phyloP scores from a whole-genome alignment of 2,888 invertebrate species.

The Lycophotia porphyrea region DNA sequence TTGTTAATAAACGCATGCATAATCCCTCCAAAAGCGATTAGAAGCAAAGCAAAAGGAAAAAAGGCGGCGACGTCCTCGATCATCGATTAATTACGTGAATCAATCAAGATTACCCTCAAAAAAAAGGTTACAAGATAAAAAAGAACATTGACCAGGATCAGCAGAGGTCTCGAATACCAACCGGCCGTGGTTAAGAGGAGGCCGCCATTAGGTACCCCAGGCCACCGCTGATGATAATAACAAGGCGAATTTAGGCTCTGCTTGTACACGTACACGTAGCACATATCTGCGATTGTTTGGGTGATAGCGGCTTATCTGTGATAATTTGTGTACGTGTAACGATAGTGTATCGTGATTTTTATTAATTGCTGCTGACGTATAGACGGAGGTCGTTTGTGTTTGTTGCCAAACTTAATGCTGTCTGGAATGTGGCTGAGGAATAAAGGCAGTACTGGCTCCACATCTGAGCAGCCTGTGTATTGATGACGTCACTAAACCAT shows the following conservation, averaged over 20 bases:
- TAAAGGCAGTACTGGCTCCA: not conserved
- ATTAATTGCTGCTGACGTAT: conserved; percentile 53
- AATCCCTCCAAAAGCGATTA: conserved; percentile 12
- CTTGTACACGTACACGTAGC: conserved; percentile 60
- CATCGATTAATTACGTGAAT: conserved; percentile 84
- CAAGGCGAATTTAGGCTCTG: conserved; percentile 78
- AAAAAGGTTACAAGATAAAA: conserved; percentile 87
- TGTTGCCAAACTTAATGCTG: conserved; percentile 15
- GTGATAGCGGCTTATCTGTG: conserved; percentile 81
- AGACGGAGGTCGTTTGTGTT: not conserved
- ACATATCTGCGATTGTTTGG: conserved; percentile 73
- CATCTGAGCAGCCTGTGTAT: not conserved
- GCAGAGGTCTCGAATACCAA: conserved; percentile 91
- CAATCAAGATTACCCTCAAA: conserved; percentile 84
- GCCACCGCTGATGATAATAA: conserved; percentile 88
- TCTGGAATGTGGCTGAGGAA: not conserved
- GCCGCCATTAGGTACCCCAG: conserved; percentile 86
- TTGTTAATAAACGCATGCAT: not conserved
- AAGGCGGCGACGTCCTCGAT: conserved; percentile 24
- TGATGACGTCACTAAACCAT: not conserved
- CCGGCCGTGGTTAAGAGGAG: conserved; percentile 81
- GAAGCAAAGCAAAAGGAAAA: conserved; percentile 11
- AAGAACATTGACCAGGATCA: conserved; percentile 84
- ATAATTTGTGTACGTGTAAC: conserved; percentile 75
- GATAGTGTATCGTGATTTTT: conserved; percentile 65